Percentiles rank a stretch among this genome's conserved stretches.
Evolutionary conservation across 2,113 vertebrate species (phyloP).

Genomic region (Phylloscopus trochiloides): DNA sequence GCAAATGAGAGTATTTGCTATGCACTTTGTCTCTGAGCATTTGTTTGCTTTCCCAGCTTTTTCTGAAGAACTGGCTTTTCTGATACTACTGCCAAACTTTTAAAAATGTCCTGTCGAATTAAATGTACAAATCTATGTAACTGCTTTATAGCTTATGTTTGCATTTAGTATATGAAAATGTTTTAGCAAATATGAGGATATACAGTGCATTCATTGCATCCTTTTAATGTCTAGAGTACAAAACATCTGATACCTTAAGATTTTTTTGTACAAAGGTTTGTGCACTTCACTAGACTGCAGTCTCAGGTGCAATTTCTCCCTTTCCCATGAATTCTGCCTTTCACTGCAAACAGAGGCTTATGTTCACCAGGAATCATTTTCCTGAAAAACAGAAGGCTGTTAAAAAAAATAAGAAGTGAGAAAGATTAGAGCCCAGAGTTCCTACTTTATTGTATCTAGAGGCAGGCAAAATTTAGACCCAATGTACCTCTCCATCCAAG

Average conservation of each 20-base stretch:
- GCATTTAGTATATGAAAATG: not conserved
- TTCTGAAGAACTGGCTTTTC: not conserved
- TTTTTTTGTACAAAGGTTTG: not conserved
- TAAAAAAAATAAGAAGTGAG: not conserved
- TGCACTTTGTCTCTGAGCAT: not conserved
- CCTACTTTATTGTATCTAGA: not conserved
- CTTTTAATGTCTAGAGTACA: not conserved
- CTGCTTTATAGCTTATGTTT: not conserved
- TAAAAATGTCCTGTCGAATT: not conserved
- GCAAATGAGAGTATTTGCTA: not conserved
- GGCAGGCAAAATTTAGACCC: not conserved
- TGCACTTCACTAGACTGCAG: not conserved
- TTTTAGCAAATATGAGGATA: not conserved
- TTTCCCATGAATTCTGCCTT: not conserved
- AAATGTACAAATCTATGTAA: not conserved
- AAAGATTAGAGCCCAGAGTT: not conserved
- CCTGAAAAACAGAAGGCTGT: not conserved
- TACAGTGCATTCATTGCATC: not conserved
- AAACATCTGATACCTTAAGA: not conserved
- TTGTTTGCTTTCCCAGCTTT: slow-evolving; percentile 13
- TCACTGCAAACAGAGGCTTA: not conserved
- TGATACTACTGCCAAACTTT: not conserved
- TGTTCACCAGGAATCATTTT: not conserved
- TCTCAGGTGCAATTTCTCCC: not conserved
- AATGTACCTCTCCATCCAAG: not conserved